Evolutionary conservation across 2,888 invertebrate genomes (phyloP).

Genomic region (Torymus aiolomorphi): DNA sequence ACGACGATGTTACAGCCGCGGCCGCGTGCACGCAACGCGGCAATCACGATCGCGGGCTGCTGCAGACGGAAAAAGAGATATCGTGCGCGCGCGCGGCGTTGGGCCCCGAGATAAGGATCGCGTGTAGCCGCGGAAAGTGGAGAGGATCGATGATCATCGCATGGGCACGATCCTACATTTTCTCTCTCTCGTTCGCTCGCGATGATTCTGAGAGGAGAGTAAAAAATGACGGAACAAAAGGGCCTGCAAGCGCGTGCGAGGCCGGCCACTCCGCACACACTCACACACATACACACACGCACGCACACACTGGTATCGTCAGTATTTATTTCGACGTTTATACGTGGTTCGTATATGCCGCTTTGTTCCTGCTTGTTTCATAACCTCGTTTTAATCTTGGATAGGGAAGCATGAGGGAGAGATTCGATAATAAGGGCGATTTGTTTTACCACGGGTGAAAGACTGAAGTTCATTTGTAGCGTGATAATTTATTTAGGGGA

Average conservation of each 20-base stretch:
- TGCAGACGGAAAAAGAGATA: constrained; percentile 51
- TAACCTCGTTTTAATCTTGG: constrained; percentile 52
- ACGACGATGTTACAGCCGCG: constrained; percentile 51
- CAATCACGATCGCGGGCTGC: constrained; percentile 68
- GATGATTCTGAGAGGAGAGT: constrained; percentile 21
- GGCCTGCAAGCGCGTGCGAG: constrained; percentile 15
- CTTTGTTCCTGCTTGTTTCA: constrained; percentile 45
- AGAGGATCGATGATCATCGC: constrained; percentile 57
- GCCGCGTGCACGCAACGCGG: constrained; percentile 69
- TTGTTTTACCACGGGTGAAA: constrained; percentile 27
- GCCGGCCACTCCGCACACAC: too few species aligned
- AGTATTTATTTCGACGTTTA: constrained; percentile 38
- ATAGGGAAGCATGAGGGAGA: background rate
- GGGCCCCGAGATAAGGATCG: constrained; percentile 60
- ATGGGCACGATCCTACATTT: constrained; percentile 12
- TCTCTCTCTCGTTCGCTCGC: constrained; percentile 1
- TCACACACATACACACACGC: background rate
- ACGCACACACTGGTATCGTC: constrained; percentile 28
- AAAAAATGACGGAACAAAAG: constrained; percentile 49
- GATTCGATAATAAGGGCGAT: constrained; percentile 43
- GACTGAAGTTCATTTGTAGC: constrained; percentile 29
- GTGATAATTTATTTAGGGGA: constrained; percentile 41
- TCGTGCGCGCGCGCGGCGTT: constrained; percentile 42
- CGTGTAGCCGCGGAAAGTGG: constrained; percentile 57
- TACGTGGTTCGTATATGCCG: background rate